Conservation (phyloP, 2,888 invertebrate species). For the Synanthedon myopaeformis region DNA sequence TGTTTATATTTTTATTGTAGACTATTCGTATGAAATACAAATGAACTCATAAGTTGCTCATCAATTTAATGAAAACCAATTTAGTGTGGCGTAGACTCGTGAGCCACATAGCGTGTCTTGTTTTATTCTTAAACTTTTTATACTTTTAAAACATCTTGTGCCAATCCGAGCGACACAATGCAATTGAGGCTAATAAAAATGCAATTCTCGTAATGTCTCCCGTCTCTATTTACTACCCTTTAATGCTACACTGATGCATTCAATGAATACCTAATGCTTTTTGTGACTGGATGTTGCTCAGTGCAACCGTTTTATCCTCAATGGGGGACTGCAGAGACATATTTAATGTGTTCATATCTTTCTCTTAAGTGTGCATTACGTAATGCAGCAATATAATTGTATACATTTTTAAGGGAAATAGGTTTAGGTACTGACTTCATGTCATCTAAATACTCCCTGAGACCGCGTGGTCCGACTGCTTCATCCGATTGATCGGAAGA, state of each 20-base stretch:
- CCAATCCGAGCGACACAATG: constrained; percentile 19
- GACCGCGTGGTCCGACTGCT: no score
- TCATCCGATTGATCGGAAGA: no score
- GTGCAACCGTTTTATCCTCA: constrained; percentile 19
- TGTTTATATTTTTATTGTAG: no score
- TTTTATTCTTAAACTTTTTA: background rate
- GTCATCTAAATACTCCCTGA: no score
- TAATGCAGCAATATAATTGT: no score
- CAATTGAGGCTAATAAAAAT: constrained; percentile 54
- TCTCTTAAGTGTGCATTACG: background rate
- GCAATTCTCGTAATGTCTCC: constrained; percentile 46
- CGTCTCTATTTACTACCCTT: constrained; percentile 40
- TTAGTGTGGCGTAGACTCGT: no score
- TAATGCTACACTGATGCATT: constrained; percentile 22
- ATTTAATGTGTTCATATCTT: background rate
- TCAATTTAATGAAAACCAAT: no score
- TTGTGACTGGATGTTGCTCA: constrained; percentile 32
- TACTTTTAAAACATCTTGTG: background rate
- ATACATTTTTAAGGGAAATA: no score
- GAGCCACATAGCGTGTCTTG: background rate
- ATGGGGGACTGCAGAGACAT: constrained; percentile 7
- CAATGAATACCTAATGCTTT: constrained; percentile 50
- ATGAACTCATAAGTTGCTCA: no score
- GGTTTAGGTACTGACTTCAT: no score
- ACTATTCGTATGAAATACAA: no score